Evolutionary conservation across 2,888 invertebrate genomes (phyloP).

Genomic region (Asteroscopus sphinx): DNA sequence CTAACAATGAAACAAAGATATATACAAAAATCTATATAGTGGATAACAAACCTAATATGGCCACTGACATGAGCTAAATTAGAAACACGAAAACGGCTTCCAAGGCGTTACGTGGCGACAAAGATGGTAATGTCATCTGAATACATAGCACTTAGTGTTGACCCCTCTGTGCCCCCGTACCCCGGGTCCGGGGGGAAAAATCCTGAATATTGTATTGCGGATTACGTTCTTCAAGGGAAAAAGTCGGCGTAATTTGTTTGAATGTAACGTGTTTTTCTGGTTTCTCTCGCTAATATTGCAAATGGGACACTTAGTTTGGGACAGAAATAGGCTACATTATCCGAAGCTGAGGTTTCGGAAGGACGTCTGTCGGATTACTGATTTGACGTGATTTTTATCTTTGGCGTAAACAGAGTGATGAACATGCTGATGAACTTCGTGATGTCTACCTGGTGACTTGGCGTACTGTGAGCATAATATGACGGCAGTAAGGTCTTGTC

Average conservation of each 20-base stretch:
- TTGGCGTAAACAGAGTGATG: no score
- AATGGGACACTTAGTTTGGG: conserved; percentile 40
- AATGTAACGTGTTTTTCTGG: conserved; percentile 33
- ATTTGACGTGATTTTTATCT: conserved; percentile 16
- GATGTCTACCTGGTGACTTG: no score
- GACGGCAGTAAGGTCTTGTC: no score
- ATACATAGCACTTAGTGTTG: conserved; percentile 48
- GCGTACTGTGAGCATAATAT: no score
- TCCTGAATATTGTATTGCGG: conserved; percentile 54
- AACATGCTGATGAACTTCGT: no score
- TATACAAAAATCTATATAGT: conserved; percentile 2
- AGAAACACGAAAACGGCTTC: conserved; percentile 37
- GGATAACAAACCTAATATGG: conserved; percentile 2
- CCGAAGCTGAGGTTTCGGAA: not conserved
- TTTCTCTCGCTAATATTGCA: conserved; percentile 31
- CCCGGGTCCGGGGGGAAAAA: conserved; percentile 16
- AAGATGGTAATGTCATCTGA: conserved; percentile 53
- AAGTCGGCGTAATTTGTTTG: conserved; percentile 42
- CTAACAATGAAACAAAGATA: not conserved
- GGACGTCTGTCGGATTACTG: conserved; percentile 14
- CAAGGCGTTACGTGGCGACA: conserved; percentile 24
- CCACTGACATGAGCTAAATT: conserved; percentile 33
- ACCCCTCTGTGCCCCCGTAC: no score
- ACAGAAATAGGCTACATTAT: conserved; percentile 30
- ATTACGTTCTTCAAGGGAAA: conserved; percentile 44